These are phyloP conservation scores for Napeogenes inachia DNA, from an alignment of 2,888 invertebrate genomes.

Conservation along the genomic window DNA sequence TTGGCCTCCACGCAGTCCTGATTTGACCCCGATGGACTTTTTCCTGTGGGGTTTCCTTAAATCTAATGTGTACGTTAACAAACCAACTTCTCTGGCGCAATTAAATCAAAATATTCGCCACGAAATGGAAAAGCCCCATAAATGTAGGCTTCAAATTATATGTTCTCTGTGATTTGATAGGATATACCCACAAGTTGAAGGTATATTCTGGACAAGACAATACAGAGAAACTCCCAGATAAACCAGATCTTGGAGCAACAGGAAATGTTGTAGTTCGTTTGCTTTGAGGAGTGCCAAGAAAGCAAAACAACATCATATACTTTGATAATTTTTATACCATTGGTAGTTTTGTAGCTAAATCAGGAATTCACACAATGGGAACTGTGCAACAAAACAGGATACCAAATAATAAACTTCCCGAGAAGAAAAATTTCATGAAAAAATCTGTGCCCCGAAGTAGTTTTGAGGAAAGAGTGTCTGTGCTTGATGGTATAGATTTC, in stretches of 20 bases:
- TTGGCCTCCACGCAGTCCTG: conserved; percentile 34
- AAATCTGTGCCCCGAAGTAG: conserved; percentile 43
- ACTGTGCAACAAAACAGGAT: conserved; percentile 29
- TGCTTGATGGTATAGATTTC: conserved; percentile 40
- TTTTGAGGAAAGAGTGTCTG: conserved; percentile 43
- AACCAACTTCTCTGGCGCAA: conserved; percentile 5
- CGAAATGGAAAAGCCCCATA: too few species aligned
- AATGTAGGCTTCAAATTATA: conserved; percentile 41
- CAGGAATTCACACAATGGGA: conserved; percentile 28
- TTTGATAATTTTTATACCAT: conserved; percentile 42
- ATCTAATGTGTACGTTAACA: conserved; percentile 21
- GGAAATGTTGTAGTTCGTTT: conserved; percentile 37
- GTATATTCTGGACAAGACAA: conserved; percentile 44
- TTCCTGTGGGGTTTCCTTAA: conserved; percentile 33
- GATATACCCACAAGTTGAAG: conserved; percentile 36
- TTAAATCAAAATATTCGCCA: conserved; percentile 12
- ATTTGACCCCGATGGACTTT: conserved; percentile 33
- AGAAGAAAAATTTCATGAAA: conserved; percentile 43
- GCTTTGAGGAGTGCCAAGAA: conserved; percentile 22
- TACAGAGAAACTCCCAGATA: conserved; percentile 36
- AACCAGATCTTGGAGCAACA: conserved; percentile 28
- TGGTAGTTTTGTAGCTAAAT: conserved; percentile 25
- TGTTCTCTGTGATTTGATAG: conserved; percentile 33
- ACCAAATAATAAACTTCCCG: conserved; percentile 40
- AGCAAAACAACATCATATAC: conserved; percentile 35